Evolutionary conservation across 23 tunicate genomes (phyloP), one percentile per base, ranked within the genome.

Genomic region (Halocynthia roretzi): DNA sequence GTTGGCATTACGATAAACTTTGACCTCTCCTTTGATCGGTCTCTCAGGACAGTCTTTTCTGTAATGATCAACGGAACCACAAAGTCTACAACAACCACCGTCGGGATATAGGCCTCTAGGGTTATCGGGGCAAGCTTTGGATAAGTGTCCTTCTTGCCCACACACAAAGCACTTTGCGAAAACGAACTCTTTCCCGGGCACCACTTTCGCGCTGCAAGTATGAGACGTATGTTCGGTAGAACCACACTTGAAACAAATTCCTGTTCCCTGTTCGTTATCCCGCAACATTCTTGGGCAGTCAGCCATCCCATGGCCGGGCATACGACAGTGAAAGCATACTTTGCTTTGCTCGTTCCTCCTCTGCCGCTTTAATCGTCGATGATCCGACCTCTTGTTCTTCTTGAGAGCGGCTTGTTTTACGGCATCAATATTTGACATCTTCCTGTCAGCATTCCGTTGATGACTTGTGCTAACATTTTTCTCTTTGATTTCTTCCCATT

Each of bases 111-210:
- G 57, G 20, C 92, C 92, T 12, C 96, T 66, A 12, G 99, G 99
- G 62, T 95, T 95, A 53, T 88, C 96, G 5, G 99, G 99, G 61
- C 99, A 95, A 6, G 86, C 23, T 62, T 72, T 78, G 49, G 99
- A 86, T 5, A 85, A 80, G 66, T 95, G 99, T 10, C 91, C 99
- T 49, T 90, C 66, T 78, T 95, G 72, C 21, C 96, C 96, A 57
- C 99, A 95, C 40, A 95, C 86, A 75, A 95, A 95, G 62, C 99
- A 95, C 54, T 85, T 85, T n/a, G 97, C 97, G 77, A 86, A 91
- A 7, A 69, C 63, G 44, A 85, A 82, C 69, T 88, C 84, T 63
- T 85, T 88, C 15, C 97, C 97, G 71, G 74, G 19, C 8, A 61
- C 56, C 5, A 91, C 67, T 70, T 85, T 91, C 4, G 87, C 97